These are phyloP conservation scores for Zootermopsis nevadensis DNA, from an alignment of 2,888 invertebrate genomes.

Conservation along the genomic window DNA sequence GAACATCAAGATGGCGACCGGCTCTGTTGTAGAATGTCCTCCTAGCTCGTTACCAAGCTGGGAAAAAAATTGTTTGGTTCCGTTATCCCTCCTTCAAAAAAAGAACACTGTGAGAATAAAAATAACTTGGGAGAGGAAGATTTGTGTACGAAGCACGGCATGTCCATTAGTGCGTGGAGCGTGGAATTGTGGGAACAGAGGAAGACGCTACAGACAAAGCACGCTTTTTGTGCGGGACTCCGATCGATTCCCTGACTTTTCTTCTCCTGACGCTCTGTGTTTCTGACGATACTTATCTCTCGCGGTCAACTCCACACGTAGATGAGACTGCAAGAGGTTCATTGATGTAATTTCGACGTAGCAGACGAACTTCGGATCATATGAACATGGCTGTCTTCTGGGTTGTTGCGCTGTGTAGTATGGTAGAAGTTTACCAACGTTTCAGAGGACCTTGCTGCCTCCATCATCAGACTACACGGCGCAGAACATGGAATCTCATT, in stretches of 20 bases:
- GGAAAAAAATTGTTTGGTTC: conserved; percentile 28
- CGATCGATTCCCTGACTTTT: background rate
- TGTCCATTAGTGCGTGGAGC: conserved; percentile 11
- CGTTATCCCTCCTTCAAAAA: conserved; percentile 24
- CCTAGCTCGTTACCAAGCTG: conserved; percentile 10
- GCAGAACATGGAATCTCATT: too few relatives aligned
- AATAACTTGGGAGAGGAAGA: conserved; percentile 16
- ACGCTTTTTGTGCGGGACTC: background rate
- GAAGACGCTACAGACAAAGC: background rate
- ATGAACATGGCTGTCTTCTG: too few relatives aligned
- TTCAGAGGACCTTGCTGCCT: too few relatives aligned
- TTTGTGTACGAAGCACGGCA: conserved; percentile 13
- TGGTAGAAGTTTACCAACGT: too few relatives aligned
- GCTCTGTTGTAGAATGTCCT: background rate
- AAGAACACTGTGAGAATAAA: conserved; percentile 5
- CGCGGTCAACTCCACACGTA: too few relatives aligned
- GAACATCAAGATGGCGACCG: conserved; percentile 16
- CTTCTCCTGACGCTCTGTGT: too few relatives aligned
- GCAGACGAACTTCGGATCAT: too few relatives aligned
- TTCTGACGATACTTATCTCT: too few relatives aligned
- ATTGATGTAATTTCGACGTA: too few relatives aligned
- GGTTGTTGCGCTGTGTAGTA: too few relatives aligned
- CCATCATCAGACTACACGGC: too few relatives aligned
- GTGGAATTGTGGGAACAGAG: background rate
- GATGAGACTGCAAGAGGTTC: too few relatives aligned